Conservation (phyloP, 2,113 vertebrate species). For the Sturnus vulgaris region DNA sequence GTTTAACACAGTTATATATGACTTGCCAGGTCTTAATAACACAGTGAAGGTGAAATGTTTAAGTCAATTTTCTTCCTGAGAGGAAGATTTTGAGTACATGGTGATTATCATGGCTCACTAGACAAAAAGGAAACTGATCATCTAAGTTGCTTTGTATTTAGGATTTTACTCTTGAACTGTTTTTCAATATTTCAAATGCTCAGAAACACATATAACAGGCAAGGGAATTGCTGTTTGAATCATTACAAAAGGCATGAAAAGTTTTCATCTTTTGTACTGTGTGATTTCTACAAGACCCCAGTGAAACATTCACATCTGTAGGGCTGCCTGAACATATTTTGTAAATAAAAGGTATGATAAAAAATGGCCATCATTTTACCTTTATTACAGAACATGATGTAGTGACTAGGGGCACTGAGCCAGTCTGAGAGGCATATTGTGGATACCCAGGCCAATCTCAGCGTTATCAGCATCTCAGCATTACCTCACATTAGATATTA, state of each 20-base stretch:
- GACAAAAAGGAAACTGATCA: background rate
- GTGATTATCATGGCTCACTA: background rate
- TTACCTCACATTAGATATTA: background rate
- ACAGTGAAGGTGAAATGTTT: background rate
- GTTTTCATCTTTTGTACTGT: background rate
- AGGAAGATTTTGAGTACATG: background rate
- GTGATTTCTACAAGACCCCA: background rate
- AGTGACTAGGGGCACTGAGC: background rate
- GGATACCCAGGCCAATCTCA: background rate
- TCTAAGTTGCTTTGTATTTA: background rate
- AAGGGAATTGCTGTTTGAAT: background rate
- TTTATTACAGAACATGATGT: background rate
- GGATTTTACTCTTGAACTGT: background rate
- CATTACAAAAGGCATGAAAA: background rate
- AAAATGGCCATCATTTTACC: background rate
- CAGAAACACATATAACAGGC: background rate
- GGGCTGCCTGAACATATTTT: background rate
- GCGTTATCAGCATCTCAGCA: background rate
- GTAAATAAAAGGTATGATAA: background rate
- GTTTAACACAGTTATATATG: background rate
- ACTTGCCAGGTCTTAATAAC: background rate
- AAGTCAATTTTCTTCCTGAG: background rate
- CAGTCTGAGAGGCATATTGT: background rate
- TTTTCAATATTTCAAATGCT: background rate
- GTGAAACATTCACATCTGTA: background rate